Evolutionary conservation across 1,140 invertebrate genomes (phyloP).

Genomic region (Nautilus pompilius): DNA sequence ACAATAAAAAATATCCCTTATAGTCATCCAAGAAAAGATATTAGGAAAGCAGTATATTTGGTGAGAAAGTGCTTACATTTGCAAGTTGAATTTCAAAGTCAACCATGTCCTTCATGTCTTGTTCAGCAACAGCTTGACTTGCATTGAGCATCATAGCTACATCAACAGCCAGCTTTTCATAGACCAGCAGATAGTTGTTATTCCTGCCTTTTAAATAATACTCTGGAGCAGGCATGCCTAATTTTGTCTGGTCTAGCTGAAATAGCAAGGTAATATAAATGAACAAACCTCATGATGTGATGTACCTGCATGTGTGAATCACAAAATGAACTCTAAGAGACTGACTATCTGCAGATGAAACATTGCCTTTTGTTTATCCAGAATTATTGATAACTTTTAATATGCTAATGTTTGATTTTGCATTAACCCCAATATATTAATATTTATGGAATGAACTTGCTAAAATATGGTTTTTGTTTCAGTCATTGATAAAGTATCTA

Average conservation of each 20-base stretch:
- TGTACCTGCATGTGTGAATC: too few relatives aligned
- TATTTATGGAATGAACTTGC: too few relatives aligned
- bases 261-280: too few relatives aligned
- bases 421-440: too few relatives aligned
- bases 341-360: too few relatives aligned
- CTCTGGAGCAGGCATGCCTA: constrained; percentile 73
- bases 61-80: constrained; percentile 58
- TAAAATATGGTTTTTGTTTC: too few relatives aligned
- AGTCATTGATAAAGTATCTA: too few relatives aligned
- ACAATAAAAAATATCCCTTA: neutral
- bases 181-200: constrained; percentile 62
- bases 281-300: too few relatives aligned
- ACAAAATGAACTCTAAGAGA: too few relatives aligned
- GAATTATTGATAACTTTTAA: too few relatives aligned
- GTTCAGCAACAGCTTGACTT: constrained; percentile 57
- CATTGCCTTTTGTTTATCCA: too few relatives aligned
- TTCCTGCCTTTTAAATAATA: constrained; percentile 74
- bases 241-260: constrained; percentile 76
- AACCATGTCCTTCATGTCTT: constrained; percentile 69
- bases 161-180: constrained; percentile 74
- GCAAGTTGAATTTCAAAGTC: constrained; percentile 76
- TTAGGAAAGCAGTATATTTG: neutral
- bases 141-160: constrained; percentile 74
- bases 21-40: neutral
- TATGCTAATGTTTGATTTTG: too few relatives aligned